Conservation (phyloP, 2,888 invertebrate genomes). For the Ctena decussata region DNA sequence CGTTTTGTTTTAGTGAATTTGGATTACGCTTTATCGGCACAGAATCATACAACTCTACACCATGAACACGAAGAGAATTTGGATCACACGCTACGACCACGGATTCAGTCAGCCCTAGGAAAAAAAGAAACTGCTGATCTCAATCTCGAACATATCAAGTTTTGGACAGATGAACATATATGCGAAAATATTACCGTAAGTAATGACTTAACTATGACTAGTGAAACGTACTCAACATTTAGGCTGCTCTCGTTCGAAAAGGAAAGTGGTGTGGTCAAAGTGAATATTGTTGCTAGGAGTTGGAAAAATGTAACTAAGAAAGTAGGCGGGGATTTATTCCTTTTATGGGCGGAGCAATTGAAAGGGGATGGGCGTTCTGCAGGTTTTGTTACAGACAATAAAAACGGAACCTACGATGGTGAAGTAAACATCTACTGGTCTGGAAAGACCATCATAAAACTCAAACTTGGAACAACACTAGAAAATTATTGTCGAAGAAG, state of each 20-base stretch:
- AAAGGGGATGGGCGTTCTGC: constrained; percentile 37
- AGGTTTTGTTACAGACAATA: constrained; percentile 46
- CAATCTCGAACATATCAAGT: not conserved
- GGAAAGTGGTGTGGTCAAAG: not conserved
- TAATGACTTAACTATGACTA: not conserved
- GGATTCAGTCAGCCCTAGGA: no score
- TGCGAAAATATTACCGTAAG: not conserved
- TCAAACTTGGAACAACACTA: constrained; percentile 40
- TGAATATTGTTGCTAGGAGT: not conserved
- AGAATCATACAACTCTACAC: no score
- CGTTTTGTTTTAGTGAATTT: no score
- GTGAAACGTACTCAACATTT: not conserved
- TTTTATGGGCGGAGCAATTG: constrained; percentile 41
- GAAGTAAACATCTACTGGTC: constrained; percentile 37
- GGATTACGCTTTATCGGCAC: no score
- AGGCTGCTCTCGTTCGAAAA: not conserved
- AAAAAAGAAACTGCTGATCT: not conserved
- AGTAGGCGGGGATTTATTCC: constrained; percentile 47
- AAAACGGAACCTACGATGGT: constrained; percentile 53
- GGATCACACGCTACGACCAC: no score
- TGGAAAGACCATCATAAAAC: constrained; percentile 32
- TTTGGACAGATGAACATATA: not conserved
- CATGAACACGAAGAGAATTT: no score
- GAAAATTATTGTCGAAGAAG: constrained; percentile 44
- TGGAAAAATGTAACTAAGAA: not conserved